A percentile compares a stretch with the other conserved stretches of the same genome.
phyloP scores from a whole-genome alignment of 2,797 vertebrate genomes.

The Sebastes elongatus region DNA sequence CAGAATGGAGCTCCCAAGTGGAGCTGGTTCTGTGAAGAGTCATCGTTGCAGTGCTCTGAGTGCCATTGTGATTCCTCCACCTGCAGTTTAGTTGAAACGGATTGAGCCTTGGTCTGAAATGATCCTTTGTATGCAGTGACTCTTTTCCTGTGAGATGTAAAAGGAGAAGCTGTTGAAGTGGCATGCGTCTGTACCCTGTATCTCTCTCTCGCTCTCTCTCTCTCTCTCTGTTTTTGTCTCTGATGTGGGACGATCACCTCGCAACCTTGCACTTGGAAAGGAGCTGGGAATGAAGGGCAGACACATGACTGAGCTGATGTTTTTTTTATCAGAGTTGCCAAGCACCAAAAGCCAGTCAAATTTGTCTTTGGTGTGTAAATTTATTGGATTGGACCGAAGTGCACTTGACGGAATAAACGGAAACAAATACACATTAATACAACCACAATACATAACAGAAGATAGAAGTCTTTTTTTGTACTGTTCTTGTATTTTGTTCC shows the following conservation, averaged over 20 bases:
- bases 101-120: constrained; percentile 15
- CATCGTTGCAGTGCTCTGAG: neutral
- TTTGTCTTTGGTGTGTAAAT: neutral
- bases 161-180: constrained; percentile 38
- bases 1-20: neutral
- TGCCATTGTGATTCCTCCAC: neutral
- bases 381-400: neutral
- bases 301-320: constrained; percentile 20
- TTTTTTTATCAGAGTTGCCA: constrained; percentile 5
- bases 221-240: neutral
- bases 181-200: neutral
- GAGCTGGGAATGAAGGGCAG: constrained; percentile 45
- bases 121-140: constrained; percentile 1
- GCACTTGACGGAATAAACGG: neutral
- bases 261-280: constrained; percentile 23
- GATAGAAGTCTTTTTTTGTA: neutral
- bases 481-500: neutral
- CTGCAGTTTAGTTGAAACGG: constrained; percentile 2
- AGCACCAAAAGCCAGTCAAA: neutral
- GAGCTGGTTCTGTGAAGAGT: neutral
- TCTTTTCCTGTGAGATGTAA: constrained; percentile 15
- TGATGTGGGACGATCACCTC: constrained; percentile 25
- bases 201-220: neutral
- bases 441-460: neutral
- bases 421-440: neutral